Base-by-base conservation (phyloP, 2,113 vertebrate species). In the Saimiri boliviensis region DNA sequence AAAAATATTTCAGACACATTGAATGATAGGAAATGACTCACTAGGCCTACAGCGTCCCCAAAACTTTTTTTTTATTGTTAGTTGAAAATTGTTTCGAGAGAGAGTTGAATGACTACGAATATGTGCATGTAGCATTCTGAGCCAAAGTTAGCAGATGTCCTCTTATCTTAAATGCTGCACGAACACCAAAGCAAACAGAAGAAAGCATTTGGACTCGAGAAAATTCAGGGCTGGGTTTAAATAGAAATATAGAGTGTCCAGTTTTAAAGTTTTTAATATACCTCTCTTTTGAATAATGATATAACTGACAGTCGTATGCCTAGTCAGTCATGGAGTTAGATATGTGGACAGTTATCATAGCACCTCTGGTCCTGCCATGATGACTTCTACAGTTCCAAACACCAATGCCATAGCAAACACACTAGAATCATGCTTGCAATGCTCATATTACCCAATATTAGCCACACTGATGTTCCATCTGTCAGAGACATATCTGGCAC, bases 141-240 rank as follows among this genome's bases (percentile, higher is more conserved):
- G 76, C 74, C 70, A 91, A 94, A 94, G 16, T 94, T 91, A 90
- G 56, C 89, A 92, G 42, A 96, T 96, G 89, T 54, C 82, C 42
- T 80, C 56, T 95, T 90, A 87, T 93, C 91, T 96, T 77, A 88
- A 93, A 96, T 93, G 95, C 56, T 85, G 87, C 68, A 88, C 30
- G 70, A 84, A 58, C 77, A 97, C 58, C 42, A 88, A 86, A 52
- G 25, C 60, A 86, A 94, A 94, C 60, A 92, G 25, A 96, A 14
- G 14, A 92, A 96, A 97, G 47, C 58, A 71, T 71, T 93, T 76
- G 71, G 30, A 95, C 70, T 79, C 89, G 19, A 97, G 47, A 88
- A 96, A 92, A 97, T 84, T 73, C 30, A 92, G 56, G 81, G 23
- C 27, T 25, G 11, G 68, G 49, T 89, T 86, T 86, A 86, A 89